Evolutionary conservation across 2,113 vertebrate genomes (phyloP), one percentile per base, ranked within the genome.

Genomic region (Limnothrissa miodon): DNA sequence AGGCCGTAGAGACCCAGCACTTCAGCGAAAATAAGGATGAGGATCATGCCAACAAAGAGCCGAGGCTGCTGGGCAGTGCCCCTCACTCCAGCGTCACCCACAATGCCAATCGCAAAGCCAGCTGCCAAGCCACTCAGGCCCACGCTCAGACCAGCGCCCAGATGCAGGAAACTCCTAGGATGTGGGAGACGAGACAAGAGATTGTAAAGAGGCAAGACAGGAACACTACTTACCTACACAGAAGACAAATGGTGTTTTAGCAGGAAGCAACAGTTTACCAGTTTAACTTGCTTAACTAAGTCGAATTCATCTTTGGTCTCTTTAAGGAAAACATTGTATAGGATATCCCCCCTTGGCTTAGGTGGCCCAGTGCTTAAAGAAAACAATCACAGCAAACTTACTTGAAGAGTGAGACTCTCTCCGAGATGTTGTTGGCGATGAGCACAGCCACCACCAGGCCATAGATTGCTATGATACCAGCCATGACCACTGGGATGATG

Each of bases 401-500:
- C 98, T 94, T 98, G 95, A 95, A 99, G 78, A 99, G 95, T 0
- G 92, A 89, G 92, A 99, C 94, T 4, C 56, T 88, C 0, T 93
- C 87, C 8, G 92, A 95, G 87, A 99, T 95, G 87, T 95, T 96
- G 85, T 98, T 99, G 89, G 98, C 98, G 85, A 99, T 99, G 83
- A 99, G 97, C 85, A 99, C 98, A 1, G 98, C 98, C 93, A 99
- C 98, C 91, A 99, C 98, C 42, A 99, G 94, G 86, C 98, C 97
- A 2, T 99, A 99, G 93, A 99, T 99, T 84, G 98, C 97, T 80
- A 99, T 99, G 93, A 99, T 99, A 85, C 98, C 98, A 0, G 98
- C 98, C 98, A 99, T 99, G 93, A 99, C 98, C 86, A 99, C 98
- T 0, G 98, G 98, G 90, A 99, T 99, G 95, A 99, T 99, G 83